These are phyloP conservation scores for Perodicticus potto DNA, from an alignment of 2,797 vertebrate species.

Conservation along the genomic window DNA sequence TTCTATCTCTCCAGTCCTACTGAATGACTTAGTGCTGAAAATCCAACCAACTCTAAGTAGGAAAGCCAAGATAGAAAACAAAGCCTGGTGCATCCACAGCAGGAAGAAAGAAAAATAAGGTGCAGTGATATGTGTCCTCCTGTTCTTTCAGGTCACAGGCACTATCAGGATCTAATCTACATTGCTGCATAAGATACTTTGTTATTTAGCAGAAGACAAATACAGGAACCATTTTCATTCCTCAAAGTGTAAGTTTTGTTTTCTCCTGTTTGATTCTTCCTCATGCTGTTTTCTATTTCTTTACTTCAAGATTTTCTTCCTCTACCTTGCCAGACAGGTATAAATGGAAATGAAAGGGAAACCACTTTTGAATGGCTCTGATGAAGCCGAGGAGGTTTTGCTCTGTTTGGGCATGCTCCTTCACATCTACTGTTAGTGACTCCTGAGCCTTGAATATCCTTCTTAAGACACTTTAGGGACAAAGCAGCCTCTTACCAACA, in stretches of 20 bases:
- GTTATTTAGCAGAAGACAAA: background rate
- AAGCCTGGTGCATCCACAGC: background rate
- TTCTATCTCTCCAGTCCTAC: background rate
- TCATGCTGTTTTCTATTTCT: background rate
- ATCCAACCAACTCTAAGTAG: background rate
- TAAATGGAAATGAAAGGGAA: background rate
- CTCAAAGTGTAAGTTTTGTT: conserved; percentile 12
- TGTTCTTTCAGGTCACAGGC: background rate
- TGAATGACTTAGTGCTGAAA: conserved; percentile 35
- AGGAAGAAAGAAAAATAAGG: background rate
- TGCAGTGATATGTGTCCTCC: background rate
- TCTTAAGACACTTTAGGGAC: background rate
- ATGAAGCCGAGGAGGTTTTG: background rate
- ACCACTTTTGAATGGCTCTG: background rate
- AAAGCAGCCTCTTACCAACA: background rate
- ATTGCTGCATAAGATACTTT: background rate
- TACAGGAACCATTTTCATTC: background rate
- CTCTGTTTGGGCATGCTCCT: background rate
- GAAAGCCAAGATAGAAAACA: conserved; percentile 20
- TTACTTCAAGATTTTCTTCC: background rate
- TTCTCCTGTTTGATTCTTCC: background rate
- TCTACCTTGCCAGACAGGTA: background rate
- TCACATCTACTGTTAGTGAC: background rate
- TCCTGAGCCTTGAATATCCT: background rate
- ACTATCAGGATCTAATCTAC: background rate